A percentile compares a stretch with the other conserved stretches of the same genome.
phyloP scores from a whole-genome alignment of 2,888 invertebrate genomes.

The Ormyrus pomaceus region DNA sequence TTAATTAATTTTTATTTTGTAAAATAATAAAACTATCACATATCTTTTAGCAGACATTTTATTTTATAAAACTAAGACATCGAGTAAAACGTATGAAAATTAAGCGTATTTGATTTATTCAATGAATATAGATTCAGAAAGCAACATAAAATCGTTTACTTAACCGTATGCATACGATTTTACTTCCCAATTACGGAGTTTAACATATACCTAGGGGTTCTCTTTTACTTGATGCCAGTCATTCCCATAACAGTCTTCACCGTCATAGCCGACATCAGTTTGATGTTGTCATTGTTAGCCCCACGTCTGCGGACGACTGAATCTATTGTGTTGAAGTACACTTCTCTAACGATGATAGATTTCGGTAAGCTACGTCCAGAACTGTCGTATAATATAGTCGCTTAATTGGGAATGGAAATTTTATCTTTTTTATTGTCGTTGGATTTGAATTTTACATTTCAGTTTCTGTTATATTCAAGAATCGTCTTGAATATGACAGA shows the following conservation, averaged over 20 bases:
- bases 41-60: too few species aligned
- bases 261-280: conserved; percentile 16
- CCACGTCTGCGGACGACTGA: conserved; percentile 57
- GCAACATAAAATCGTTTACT: conserved; percentile 4
- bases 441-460: not conserved
- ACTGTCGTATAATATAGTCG: conserved; percentile 38
- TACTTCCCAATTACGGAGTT: conserved; percentile 14
- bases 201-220: conserved; percentile 1
- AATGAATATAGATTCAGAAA: too few species aligned
- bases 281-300: conserved; percentile 18
- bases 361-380: not conserved
- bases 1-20: too few species aligned
- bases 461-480: not conserved
- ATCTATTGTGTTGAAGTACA: conserved; percentile 38
- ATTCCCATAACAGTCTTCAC: conserved; percentile 30
- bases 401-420: conserved; percentile 46
- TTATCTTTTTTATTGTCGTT: not conserved
- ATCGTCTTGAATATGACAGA: too few species aligned
- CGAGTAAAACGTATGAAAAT: too few species aligned
- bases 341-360: conserved; percentile 22
- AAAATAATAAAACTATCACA: too few species aligned
- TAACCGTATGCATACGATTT: conserved; percentile 27
- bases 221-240: conserved; percentile 20
- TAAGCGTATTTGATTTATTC: too few species aligned
- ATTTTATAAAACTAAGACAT: too few species aligned